Base-by-base conservation (phyloP, 2,113 vertebrate species). In the Cyanoderma ruficeps region DNA sequence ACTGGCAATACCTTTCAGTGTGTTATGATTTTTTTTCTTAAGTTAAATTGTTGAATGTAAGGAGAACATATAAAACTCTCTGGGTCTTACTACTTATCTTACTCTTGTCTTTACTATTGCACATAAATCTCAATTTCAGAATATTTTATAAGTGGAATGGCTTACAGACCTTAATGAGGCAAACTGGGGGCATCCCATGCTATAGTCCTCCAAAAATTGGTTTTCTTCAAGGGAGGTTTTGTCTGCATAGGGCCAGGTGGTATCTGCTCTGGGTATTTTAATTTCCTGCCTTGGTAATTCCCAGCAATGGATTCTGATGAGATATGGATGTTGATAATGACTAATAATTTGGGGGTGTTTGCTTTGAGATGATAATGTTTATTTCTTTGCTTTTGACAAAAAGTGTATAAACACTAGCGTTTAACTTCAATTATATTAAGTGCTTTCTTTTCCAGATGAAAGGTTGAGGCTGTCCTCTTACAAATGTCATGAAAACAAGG, bases 231-330 rank as follows among this genome's bases (percentile, higher is more conserved):
- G 44, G 47, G 30, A 50, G 83, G 27, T 16, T 80, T 60, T 72
- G 15, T 46, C 56, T 84, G 28, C 27, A 11, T 4, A 64, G 55
- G 55, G 41, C 31, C 50, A 77, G 71, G 86, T 88, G 15, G 23
- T 68, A 56, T 87, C 50, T 75, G 37, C 53, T 75, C 47, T 72
- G 77, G 20, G 12, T 87, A 52, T 87, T 92, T 89, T 79, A 42
- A 93, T 96, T 91, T 94, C 55, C 81, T 59, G 33, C 28, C 35
- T 77, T 94, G 67, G 71, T 94, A 91, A 89, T 85, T 87, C 30
- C 53, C 33, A 55, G 41, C 21, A 91, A 82, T 69, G 76, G 59
- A 44, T 85, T 93, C 76, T 72, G 15, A 80, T 61, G 57, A 65
- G 67, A n/a, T 41, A 37, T 2, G 31, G 63, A 31, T 69, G 24